Evolutionary conservation across 2,797 vertebrate species (phyloP).

Genomic region (Hippopotamyrus pictus): DNA sequence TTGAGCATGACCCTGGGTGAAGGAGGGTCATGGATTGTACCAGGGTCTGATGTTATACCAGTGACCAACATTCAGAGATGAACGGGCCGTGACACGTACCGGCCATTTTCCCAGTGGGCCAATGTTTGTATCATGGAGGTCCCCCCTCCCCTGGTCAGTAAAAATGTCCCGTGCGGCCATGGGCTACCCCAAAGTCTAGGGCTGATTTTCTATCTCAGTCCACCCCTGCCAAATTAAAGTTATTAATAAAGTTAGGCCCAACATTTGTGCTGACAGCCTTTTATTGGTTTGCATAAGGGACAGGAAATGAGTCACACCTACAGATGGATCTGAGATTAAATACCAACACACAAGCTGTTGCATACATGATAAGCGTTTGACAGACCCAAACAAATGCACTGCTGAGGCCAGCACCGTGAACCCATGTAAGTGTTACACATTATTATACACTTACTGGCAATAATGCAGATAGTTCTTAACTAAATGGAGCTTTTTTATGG

Average conservation of each 20-base stretch:
- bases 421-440: not conserved
- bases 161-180: not conserved
- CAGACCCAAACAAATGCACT: not conserved
- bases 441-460: not conserved
- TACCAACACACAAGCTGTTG: not conserved
- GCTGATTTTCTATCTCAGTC: not conserved
- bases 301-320: not conserved
- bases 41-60: not conserved
- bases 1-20: not conserved
- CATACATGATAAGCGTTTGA: not conserved
- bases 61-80: not conserved
- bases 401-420: not conserved
- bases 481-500: not conserved
- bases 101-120: not conserved
- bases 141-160: not conserved
- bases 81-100: not conserved
- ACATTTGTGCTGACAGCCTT: not conserved
- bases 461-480: not conserved
- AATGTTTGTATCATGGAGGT: not conserved
- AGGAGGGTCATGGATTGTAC: not conserved
- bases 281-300: not conserved
- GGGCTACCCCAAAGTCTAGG: not conserved
- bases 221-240: not conserved
- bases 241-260: not conserved
- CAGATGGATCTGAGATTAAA: constrained; percentile 15